Percentiles rank a stretch among this genome's conserved stretches.
phyloP scores from a whole-genome alignment of 2,113 vertebrate genomes.

The Centropus unirufus region DNA sequence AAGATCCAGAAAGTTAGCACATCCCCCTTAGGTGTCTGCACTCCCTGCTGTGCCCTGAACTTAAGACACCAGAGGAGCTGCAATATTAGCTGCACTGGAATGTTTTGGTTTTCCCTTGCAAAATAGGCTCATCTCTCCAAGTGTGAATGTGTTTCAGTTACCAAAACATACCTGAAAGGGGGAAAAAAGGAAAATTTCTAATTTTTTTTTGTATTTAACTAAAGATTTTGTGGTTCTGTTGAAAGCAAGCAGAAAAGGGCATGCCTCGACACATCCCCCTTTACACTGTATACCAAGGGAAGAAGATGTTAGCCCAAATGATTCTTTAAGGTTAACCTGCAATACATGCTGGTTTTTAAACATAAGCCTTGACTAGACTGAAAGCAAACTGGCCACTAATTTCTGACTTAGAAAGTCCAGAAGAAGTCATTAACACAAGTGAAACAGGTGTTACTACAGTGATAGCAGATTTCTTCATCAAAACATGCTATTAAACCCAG shows the following conservation, averaged over 20 bases:
- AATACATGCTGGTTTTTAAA: not conserved
- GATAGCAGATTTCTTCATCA: not conserved
- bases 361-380: not conserved
- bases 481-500: not conserved
- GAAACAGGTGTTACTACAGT: not conserved
- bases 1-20: conserved; percentile 45
- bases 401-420: not conserved
- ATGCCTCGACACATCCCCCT: not conserved
- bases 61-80: conserved; percentile 47
- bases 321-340: not conserved
- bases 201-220: not conserved
- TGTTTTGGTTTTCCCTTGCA: conserved; percentile 64
- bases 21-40: conserved; percentile 44
- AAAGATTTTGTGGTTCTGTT: not conserved
- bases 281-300: not conserved
- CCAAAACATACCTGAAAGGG: not conserved
- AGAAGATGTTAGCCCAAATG: not conserved
- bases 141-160: conserved; percentile 29
- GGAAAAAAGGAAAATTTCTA: not conserved
- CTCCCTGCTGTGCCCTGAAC: conserved; percentile 61
- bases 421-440: not conserved
- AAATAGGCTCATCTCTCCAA: conserved; percentile 36
- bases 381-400: not conserved
- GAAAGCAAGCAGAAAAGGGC: not conserved
- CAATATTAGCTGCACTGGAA: conserved; percentile 58